These are phyloP conservation scores for Stegostoma tigrinum DNA, from an alignment of 2,113 vertebrate species.

Conservation along the genomic window DNA sequence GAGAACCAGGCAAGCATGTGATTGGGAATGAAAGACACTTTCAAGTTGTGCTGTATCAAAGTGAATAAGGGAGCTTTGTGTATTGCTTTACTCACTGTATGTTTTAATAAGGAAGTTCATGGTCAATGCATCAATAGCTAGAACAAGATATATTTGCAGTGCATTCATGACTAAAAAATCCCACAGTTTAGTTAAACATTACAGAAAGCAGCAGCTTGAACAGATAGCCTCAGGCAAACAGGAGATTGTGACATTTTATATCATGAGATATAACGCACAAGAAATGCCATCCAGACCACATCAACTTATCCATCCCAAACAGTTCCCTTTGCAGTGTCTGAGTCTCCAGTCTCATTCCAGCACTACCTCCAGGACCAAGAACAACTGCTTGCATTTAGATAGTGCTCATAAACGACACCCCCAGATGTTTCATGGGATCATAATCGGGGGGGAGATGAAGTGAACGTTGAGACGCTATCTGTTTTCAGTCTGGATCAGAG, in stretches of 20 bases:
- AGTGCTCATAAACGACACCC: background rate
- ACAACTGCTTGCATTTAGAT: background rate
- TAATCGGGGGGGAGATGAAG: background rate
- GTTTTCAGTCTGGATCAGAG: background rate
- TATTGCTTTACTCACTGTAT: background rate
- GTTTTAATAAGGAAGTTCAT: conserved; percentile 19
- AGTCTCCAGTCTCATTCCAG: background rate
- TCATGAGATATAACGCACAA: background rate
- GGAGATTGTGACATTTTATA: background rate
- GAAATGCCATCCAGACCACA: background rate
- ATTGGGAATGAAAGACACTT: background rate
- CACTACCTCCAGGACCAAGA: background rate
- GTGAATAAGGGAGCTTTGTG: background rate
- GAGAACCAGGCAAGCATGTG: background rate
- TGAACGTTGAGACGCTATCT: background rate
- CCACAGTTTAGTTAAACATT: background rate
- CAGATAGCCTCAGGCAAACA: background rate
- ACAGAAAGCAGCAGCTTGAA: background rate
- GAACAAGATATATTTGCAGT: conserved; percentile 25
- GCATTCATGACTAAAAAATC: background rate
- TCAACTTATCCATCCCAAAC: background rate
- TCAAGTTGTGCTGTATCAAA: background rate
- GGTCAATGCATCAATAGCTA: background rate
- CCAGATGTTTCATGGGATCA: background rate
- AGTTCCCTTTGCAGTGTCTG: too few species aligned